Percentiles rank a stretch among this genome's conserved stretches.
These are phyloP conservation scores for Baryphthengus martii DNA, from an alignment of 2,113 vertebrate species.

Conservation along the genomic window DNA sequence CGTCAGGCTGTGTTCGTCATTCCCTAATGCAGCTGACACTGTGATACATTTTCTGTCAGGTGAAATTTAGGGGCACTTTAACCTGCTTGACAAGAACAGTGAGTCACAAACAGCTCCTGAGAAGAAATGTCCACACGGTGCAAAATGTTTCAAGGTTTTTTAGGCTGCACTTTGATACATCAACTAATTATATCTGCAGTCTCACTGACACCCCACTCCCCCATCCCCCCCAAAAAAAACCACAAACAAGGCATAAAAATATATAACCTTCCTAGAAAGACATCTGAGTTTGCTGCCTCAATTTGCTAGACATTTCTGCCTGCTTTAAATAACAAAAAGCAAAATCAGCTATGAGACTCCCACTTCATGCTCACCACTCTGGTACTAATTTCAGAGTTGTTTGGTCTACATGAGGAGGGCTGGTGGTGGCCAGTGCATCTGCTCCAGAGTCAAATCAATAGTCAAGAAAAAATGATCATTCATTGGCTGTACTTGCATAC, in stretches of 20 bases:
- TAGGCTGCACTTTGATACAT: neutral
- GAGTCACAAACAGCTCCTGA: conserved; percentile 25
- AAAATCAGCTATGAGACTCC: neutral
- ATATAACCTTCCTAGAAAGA: neutral
- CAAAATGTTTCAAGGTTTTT: neutral
- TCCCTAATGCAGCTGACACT: neutral
- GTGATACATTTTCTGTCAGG: conserved; percentile 37
- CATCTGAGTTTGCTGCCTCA: neutral
- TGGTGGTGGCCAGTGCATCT: neutral
- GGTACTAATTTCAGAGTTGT: neutral
- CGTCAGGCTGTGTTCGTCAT: rapidly evolving
- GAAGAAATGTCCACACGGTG: neutral
- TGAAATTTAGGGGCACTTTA: conserved; percentile 52
- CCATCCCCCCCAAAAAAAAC: no score
- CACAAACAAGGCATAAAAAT: neutral
- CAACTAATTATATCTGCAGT: neutral
- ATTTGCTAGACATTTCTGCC: neutral
- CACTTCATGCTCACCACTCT: neutral
- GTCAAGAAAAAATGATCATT: neutral
- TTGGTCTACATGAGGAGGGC: neutral
- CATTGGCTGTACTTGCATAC: neutral
- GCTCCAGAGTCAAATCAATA: neutral
- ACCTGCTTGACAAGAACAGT: neutral
- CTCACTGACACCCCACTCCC: rapidly evolving
- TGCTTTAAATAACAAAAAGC: neutral